Percentiles rank a stretch among this genome's conserved stretches.
These are phyloP conservation scores for Chrysodeixis includens DNA, from an alignment of 2,888 invertebrate genomes.

Conservation along the genomic window DNA sequence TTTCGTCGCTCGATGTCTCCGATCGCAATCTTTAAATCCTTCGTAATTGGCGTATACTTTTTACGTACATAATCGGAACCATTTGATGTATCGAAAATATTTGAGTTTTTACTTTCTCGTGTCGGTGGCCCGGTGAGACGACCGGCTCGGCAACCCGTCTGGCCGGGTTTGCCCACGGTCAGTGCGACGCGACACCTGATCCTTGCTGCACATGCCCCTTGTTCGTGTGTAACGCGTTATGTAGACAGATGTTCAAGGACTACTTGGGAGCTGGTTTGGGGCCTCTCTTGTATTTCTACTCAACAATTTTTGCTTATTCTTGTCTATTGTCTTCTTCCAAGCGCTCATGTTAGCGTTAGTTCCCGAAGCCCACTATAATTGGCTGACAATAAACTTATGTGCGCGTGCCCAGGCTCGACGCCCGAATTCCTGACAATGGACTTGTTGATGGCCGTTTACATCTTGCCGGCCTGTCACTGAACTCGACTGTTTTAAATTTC, in stretches of 20 bases:
- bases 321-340: conserved; percentile 12
- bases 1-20: conserved; percentile 45
- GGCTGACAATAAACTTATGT: conserved; percentile 64
- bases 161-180: conserved; percentile 81
- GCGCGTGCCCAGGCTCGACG: conserved; percentile 71
- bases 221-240: conserved; percentile 64
- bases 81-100: conserved; percentile 65
- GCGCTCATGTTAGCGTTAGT: conserved; percentile 30
- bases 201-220: conserved; percentile 78
- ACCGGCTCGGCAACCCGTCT: conserved; percentile 78
- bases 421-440: conserved; percentile 79
- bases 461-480: conserved; percentile 72
- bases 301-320: conserved; percentile 37
- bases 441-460: conserved; percentile 70
- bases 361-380: conserved; percentile 67
- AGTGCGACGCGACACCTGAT: conserved; percentile 87
- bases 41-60: conserved; percentile 56
- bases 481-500: conserved; percentile 69
- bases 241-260: conserved; percentile 78
- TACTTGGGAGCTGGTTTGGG: conserved; percentile 62
- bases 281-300: conserved; percentile 32
- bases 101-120: conserved; percentile 75
- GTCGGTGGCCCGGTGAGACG: conserved; percentile 60
- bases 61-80: conserved; percentile 59
- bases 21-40: conserved; percentile 54